Base-by-base conservation (phyloP, 2,797 vertebrate genomes). In the Mormyrus hasselquistii region DNA sequence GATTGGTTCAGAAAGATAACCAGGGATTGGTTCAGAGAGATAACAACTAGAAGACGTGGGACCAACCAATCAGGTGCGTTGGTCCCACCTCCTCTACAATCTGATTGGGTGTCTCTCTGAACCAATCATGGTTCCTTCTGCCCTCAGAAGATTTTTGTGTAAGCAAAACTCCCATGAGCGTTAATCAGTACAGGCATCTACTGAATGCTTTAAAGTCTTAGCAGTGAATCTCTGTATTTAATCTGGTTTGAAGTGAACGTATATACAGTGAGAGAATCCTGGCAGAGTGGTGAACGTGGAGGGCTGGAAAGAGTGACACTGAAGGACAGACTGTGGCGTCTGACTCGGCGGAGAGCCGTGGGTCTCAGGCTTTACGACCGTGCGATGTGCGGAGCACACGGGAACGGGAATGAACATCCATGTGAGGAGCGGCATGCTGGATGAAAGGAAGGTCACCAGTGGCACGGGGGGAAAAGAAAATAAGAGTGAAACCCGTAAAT, bases 351-450 rank as follows among this genome's bases (percentile, higher is more conserved):
- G 38, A 38, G 44, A 50, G 73, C 34, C 12, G 38, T 50, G n/a
- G 76, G 88, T 87, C 22, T 87, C 88, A 89, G 89, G 87, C 83
- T 79, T 82, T 86, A 88, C 88, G 25, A 82, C 87, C 73, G 57
- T 14, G 38, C 29, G 41, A 41, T 34, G 62, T 89, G 88, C 85
- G 10, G 82, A 76, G 87, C 7, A 59, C 69, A 57, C 62, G 14
- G 69, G 86, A 50, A 44, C 84, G 85, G 55, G 62, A 53, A 41
- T 22, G 4, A 53, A 88, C 44, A 47, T 90, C 88, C 91, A 88
- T 41, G 2, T 76, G 87, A 2, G 84, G 87, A 91, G 69, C 84
- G 19, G 84, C 93, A 93, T 94, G 94, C 93, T 92, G 91, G 90
- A 90, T 69, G 85, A 87, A 87, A 69, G 73, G 44, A 88, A 79